Percentiles rank a stretch among this genome's conserved stretches.
phyloP scores from a whole-genome alignment of 2,113 vertebrate genomes.

The Scomber scombrus region DNA sequence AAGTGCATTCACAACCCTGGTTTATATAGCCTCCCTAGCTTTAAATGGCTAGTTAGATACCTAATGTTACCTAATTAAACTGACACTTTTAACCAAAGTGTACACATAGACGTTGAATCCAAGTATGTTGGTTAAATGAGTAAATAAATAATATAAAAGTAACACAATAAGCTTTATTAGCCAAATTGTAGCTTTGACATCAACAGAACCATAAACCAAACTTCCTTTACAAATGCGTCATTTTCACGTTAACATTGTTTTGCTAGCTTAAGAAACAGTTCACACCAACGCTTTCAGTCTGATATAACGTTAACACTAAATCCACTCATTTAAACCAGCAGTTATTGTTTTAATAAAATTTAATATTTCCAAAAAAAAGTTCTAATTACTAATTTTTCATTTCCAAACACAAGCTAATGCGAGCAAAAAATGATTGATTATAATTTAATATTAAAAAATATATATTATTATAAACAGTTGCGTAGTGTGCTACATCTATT shows the following conservation, averaged over 20 bases:
- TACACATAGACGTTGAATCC: neutral
- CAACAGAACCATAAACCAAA: constrained; percentile 4
- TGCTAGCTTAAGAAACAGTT: too few species aligned
- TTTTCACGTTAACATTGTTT: neutral
- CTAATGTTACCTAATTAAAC: neutral
- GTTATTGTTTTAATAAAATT: neutral
- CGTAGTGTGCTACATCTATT: too few species aligned
- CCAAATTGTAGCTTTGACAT: neutral
- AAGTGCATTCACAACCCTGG: neutral
- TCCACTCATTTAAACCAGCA: neutral
- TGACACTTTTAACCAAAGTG: too few species aligned
- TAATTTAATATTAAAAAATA: neutral
- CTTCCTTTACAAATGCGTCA: neutral
- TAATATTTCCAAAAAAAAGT: neutral
- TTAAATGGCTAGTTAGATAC: neutral
- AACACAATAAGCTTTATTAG: too few species aligned
- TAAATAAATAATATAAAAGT: too few species aligned
- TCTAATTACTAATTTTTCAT: too few species aligned
- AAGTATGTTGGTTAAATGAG: neutral
- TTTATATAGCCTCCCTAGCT: neutral
- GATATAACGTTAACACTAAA: neutral
- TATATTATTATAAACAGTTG: too few species aligned
- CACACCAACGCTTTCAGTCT: neutral
- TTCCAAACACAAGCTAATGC: neutral
- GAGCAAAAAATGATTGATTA: too few species aligned